Percentiles rank a stretch among this genome's conserved stretches.
Conservation (phyloP, 1,140 invertebrate species). For the Lineus longissimus region DNA sequence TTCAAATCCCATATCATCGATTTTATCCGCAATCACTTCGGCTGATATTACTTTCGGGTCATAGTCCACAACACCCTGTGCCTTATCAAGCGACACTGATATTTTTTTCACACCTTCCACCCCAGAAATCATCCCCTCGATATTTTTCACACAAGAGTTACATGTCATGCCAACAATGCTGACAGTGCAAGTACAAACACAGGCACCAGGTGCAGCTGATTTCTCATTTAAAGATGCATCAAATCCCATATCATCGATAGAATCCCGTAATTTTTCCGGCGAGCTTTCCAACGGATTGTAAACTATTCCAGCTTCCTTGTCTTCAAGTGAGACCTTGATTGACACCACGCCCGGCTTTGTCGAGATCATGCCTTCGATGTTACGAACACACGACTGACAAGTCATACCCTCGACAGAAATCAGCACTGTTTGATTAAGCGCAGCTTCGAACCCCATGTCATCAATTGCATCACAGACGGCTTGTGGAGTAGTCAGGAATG, state of each 20-base stretch:
- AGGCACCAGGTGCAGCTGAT: no score
- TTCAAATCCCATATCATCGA: slow-evolving; percentile 52
- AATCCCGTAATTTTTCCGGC: slow-evolving; percentile 30
- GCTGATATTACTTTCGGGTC: slow-evolving; percentile 32
- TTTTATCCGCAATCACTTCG: slow-evolving; percentile 33
- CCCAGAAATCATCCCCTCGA: slow-evolving; percentile 57
- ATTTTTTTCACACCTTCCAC: slow-evolving; percentile 41
- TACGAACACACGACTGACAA: slow-evolving; percentile 53
- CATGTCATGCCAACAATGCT: slow-evolving; percentile 73
- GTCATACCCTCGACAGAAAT: slow-evolving; percentile 51
- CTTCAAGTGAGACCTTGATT: slow-evolving; percentile 41
- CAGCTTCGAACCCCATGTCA: slow-evolving; percentile 43
- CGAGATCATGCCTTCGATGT: slow-evolving; percentile 43
- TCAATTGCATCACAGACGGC: slow-evolving; percentile 31
- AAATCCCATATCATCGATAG: slow-evolving; percentile 53
- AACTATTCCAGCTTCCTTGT: slow-evolving; percentile 38
- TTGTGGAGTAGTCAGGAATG: slow-evolving; percentile 18
- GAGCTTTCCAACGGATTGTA: slow-evolving; percentile 35
- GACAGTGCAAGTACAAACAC: slow-evolving; percentile 9
- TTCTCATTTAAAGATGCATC: slow-evolving; percentile 10
- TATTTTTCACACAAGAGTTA: slow-evolving; percentile 74
- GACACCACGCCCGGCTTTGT: slow-evolving; percentile 35
- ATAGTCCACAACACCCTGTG: slow-evolving; percentile 40
- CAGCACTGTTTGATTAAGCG: slow-evolving; percentile 8
- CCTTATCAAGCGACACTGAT: slow-evolving; percentile 39